Conservation (phyloP, 2,888 invertebrate species). For the Lochmaea capreae region DNA sequence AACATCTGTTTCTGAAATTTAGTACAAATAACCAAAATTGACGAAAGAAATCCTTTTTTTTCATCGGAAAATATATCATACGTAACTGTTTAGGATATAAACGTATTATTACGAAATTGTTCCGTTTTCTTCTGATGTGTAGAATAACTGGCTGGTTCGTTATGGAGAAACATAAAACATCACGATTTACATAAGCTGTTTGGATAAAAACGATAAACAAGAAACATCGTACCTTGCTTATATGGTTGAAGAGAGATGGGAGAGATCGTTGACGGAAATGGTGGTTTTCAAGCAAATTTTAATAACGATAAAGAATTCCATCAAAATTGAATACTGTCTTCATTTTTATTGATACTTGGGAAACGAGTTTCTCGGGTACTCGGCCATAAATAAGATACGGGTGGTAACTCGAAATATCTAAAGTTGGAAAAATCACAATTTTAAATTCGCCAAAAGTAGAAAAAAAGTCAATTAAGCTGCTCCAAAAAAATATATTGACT, state of each 20-base stretch:
- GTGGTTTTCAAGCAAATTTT: constrained; percentile 11
- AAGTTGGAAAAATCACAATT: too few species aligned
- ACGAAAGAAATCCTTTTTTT: constrained; percentile 35
- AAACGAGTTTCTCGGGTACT: background rate
- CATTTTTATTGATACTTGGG: background rate
- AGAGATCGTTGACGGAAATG: background rate
- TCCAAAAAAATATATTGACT: too few species aligned
- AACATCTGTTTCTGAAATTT: constrained; percentile 51
- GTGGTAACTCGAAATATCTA: too few species aligned
- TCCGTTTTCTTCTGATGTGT: constrained; percentile 6
- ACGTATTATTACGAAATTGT: constrained; percentile 6
- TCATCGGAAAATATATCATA: constrained; percentile 32
- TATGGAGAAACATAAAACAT: constrained; percentile 15
- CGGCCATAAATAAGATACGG: too few species aligned
- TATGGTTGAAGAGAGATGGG: background rate
- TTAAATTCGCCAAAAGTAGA: too few species aligned
- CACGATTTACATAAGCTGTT: constrained; percentile 16
- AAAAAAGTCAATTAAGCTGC: too few species aligned
- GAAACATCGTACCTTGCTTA: constrained; percentile 3
- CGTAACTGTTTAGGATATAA: background rate
- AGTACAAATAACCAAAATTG: constrained; percentile 43
- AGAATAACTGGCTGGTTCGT: constrained; percentile 21
- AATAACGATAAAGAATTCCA: constrained; percentile 11
- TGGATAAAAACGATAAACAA: constrained; percentile 5
- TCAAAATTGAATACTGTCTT: background rate